Base-by-base conservation (phyloP, 2,113 vertebrate species). In the Apodemus sylvaticus region DNA sequence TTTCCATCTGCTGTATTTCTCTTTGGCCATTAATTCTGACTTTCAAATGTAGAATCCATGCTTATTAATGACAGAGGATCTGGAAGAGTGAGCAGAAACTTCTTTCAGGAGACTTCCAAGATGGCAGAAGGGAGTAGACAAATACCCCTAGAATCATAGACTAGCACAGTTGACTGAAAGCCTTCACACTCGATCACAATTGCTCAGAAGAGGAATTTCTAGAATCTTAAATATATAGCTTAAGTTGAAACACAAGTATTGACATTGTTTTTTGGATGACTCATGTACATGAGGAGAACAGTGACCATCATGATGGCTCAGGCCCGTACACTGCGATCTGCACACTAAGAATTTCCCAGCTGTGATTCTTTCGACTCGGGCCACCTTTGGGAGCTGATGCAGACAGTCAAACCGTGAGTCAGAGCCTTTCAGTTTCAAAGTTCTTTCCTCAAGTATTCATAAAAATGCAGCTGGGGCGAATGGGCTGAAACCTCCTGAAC, bases 391-490 rank as follows among this genome's bases (percentile, higher is more conserved):
- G 86, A 97, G 62, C 64, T 87, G 93, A 93, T 16, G 14, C 74
- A 96, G 93, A 73, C 82, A 36, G 89, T 91, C 74, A 60, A 29
- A 96, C 83, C 78, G 70, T 95, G 62, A 89, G 39, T 62, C 24
- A 76, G 48, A 79, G 71, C 88, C 78, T 94, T 96, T 79, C 94
- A 58, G 90, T 92, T 97, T 97, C 94, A 94, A 96, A 97, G 86
- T 91, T 87, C 81, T 93, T 94, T 96, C 89, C 78, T 93, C 51
- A 85, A 95, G 92, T 96, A 97, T 97, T 97, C 92, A 85, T 97
- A 95, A 97, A 96, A 97, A 95, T 86, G 91, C 94, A 97, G 93
- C 97, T 97, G 95, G 90, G 86, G 71, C 66, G 94, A 97, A 97
- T 78, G 76, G 60, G 77, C 88, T 95, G 81, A 89, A 97, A 60